Base-by-base conservation (phyloP, 2,113 vertebrate genomes). In the Melierax canorus region DNA sequence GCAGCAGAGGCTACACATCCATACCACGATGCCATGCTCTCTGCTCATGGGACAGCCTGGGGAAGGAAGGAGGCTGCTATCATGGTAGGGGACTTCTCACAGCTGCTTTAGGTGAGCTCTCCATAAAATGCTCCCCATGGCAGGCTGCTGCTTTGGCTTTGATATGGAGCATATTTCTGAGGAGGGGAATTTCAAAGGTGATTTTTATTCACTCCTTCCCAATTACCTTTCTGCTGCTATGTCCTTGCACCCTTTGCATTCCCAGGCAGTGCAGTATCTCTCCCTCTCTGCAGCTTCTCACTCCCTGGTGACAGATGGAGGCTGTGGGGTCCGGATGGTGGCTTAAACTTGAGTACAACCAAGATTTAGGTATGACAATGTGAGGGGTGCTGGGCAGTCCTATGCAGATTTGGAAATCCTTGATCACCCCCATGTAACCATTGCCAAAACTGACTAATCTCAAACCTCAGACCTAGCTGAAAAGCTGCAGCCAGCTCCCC, bases 81-180 rank as follows among this genome's bases (percentile, higher is more conserved):
- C 46, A 6, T 7, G 2, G 22, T 1, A 18, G 45, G 43, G 55
- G 15, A 12, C 59, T 64, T 77, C 63, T 77, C 48, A 18, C 27
- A 78, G 66, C 23, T 68, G 36, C 55, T 69, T 81, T 23, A 64
- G 53, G 43, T 53, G 86, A 73, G n/a, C 36, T 41, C 39, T 38
- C 41, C 7, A 13, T 38, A 36, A 56, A 74, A 60, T 56, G n/a
- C 11, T 73, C 15, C 48, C 59, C 8, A 4, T 60, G 60, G 17
- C 53, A 73, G 55, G 43, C 45, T 78, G 39, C 39, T 50, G 53
- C 64, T 36, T 56, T 69, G 2, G 0, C 39, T 84, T 87, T 68
- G 68, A 41, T 46, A 21, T 1, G 0, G 78, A 69, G 26, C 0
- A 0, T 6, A 0, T 55, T 90, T 55, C 63, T 64, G n/a, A 55